These are phyloP conservation scores for Oophaga sylvatica DNA, from an alignment of 2,797 vertebrate species.

Conservation along the genomic window DNA sequence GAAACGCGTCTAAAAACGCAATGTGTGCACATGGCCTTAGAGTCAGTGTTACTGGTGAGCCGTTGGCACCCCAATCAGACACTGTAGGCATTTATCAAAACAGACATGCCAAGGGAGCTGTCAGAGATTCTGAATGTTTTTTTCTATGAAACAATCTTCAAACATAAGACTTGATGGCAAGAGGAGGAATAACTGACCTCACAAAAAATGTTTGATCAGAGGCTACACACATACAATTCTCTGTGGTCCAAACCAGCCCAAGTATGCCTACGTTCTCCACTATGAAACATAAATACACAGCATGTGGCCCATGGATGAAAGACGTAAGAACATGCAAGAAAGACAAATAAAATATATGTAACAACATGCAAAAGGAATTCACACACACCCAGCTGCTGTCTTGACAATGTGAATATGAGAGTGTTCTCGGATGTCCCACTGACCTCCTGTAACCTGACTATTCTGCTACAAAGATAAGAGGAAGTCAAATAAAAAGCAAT, in stretches of 20 bases:
- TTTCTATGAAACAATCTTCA: neutral
- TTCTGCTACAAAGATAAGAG: neutral
- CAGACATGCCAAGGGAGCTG: too few relatives aligned
- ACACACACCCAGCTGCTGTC: neutral
- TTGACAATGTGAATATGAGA: neutral
- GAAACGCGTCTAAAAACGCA: too few relatives aligned
- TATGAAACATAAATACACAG: neutral
- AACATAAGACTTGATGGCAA: neutral
- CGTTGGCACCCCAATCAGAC: too few relatives aligned
- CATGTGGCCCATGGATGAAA: neutral
- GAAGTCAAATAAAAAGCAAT: neutral
- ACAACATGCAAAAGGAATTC: conserved; percentile 20
- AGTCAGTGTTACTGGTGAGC: too few relatives aligned
- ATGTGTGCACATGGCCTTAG: too few relatives aligned
- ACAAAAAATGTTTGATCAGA: neutral
- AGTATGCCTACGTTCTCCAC: neutral
- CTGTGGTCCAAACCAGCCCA: neutral
- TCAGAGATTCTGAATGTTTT: too few relatives aligned
- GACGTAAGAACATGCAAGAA: neutral
- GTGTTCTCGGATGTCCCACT: neutral
- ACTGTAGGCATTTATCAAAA: too few relatives aligned
- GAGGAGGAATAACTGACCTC: neutral
- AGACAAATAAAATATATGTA: neutral
- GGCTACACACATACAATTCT: neutral
- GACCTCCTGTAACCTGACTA: neutral